Evolutionary conservation across 2,888 invertebrate species (phyloP).

Genomic region (Dexiosoma caninum): DNA sequence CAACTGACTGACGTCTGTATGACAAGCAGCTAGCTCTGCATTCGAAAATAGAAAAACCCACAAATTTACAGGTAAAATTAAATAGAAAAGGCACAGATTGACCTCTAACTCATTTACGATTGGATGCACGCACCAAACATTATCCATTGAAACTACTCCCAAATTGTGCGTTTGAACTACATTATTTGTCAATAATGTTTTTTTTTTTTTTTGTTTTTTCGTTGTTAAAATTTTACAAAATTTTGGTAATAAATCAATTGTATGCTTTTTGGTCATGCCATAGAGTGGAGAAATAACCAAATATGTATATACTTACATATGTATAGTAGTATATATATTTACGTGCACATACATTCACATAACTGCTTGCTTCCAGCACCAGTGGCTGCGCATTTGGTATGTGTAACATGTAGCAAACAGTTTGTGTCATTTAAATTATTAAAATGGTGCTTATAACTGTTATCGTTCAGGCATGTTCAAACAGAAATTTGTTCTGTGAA

Average conservation of each 20-base stretch:
- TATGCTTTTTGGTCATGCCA: neutral
- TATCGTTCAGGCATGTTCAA: conserved; percentile 41
- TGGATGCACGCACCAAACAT: conserved; percentile 47
- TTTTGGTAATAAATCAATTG: neutral
- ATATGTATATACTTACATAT: neutral
- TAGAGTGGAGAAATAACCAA: conserved; percentile 1
- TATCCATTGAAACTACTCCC: conserved; percentile 17
- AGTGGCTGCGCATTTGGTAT: conserved; percentile 45
- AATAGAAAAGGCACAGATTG: too few relatives aligned
- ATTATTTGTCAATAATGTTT: conserved; percentile 5
- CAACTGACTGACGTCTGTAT: too few relatives aligned
- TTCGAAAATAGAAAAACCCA: too few relatives aligned
- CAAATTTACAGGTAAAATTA: too few relatives aligned
- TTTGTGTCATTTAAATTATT: conserved; percentile 51
- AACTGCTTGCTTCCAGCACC: neutral
- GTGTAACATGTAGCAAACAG: conserved; percentile 23
- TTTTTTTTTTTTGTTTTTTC: too few relatives aligned
- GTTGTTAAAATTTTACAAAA: neutral
- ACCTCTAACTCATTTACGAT: conserved; percentile 44
- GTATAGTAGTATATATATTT: too few relatives aligned
- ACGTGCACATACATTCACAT: too few relatives aligned
- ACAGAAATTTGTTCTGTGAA: neutral
- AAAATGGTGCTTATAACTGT: conserved; percentile 52
- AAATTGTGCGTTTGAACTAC: conserved; percentile 35
- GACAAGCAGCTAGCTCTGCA: too few relatives aligned